A percentile compares a stretch with the other conserved stretches of the same genome.
These are phyloP conservation scores for Leistus spinibarbis DNA, from an alignment of 2,888 invertebrate species.

Conservation along the genomic window DNA sequence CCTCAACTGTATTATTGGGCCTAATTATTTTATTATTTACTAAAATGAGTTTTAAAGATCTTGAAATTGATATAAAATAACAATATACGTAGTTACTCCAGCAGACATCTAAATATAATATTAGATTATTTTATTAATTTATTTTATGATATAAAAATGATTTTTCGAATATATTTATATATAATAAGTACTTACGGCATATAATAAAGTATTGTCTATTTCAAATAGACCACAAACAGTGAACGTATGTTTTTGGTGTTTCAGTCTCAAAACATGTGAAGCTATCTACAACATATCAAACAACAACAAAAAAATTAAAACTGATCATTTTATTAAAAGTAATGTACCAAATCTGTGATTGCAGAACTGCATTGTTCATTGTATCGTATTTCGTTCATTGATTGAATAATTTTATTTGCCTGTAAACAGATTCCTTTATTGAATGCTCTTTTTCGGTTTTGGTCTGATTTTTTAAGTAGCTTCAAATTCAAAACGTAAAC, in stretches of 20 bases:
- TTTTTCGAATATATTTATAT: background rate
- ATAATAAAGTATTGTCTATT: conserved; percentile 14
- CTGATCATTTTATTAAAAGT: no score
- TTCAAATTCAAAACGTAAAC: no score
- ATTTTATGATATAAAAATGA: background rate
- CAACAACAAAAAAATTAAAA: background rate
- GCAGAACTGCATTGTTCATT: background rate
- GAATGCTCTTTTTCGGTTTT: no score
- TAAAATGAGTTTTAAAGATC: background rate
- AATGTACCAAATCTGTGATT: background rate
- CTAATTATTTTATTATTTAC: no score
- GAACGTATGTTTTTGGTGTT: conserved; percentile 13
- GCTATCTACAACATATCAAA: background rate
- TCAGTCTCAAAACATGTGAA: background rate
- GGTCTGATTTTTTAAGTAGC: no score
- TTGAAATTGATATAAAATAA: conserved; percentile 23
- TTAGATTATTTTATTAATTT: background rate
- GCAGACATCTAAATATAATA: conserved; percentile 14
- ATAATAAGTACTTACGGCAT: background rate
- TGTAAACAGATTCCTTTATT: no score
- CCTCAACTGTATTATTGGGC: no score
- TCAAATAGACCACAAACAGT: background rate
- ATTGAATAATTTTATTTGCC: background rate
- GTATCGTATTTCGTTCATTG: background rate
- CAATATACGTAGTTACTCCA: background rate